Percentiles rank a stretch among this genome's conserved stretches.
phyloP scores from a whole-genome alignment of 2,113 vertebrate species.

The Coryphaenoides rupestris region DNA sequence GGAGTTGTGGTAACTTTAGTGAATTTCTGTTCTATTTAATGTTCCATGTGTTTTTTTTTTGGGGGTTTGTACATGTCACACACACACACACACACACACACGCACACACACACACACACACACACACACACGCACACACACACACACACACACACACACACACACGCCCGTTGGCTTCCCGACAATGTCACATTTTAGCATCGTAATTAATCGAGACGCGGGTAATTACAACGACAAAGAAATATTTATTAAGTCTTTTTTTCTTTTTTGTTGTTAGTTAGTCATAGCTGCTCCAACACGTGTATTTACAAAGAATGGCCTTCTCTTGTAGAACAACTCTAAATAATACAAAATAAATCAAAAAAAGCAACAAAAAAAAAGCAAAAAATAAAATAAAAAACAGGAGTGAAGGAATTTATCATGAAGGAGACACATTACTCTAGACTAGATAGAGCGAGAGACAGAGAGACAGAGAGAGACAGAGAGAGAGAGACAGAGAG shows the following conservation, averaged over 20 bases:
- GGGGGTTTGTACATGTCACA: no score
- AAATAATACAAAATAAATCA: neutral
- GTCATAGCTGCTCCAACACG: constrained; percentile 92
- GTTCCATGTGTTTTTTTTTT: constrained; percentile 18
- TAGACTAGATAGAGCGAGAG: constrained; percentile 1
- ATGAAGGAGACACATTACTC: constrained; percentile 31
- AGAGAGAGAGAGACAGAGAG: neutral
- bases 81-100: no score
- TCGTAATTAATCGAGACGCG: constrained; percentile 29
- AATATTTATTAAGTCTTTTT: constrained; percentile 73
- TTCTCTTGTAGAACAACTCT: constrained; percentile 70
- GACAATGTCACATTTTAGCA: constrained; percentile 16
- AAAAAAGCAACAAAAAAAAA: constrained; percentile 50
- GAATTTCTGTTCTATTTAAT: constrained; percentile 3
- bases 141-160: no score
- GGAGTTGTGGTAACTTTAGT: neutral
- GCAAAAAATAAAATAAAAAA: constrained; percentile 40
- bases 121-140: no score
- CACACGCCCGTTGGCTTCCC: neutral
- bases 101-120: no score
- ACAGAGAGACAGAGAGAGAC: neutral
- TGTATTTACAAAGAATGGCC: constrained; percentile 98
- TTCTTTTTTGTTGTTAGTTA: constrained; percentile 71
- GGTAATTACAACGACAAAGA: constrained; percentile 68
- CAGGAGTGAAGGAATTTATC: constrained; percentile 39